Base-by-base conservation (phyloP, 2,888 invertebrate species). In the Polydesmus complanatus region DNA sequence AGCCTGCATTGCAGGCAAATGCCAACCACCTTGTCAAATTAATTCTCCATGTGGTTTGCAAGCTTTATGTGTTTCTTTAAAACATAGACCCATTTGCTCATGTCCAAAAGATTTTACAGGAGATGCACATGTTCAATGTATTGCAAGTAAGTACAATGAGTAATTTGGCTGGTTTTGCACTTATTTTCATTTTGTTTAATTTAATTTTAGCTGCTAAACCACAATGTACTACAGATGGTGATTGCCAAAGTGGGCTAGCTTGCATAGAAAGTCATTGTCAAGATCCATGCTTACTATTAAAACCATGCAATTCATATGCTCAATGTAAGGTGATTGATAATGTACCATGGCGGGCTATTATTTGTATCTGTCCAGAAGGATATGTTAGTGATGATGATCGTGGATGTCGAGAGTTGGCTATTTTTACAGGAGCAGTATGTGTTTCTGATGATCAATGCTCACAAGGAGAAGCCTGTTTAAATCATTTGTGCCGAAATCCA, bases 301-400 rank as follows among this genome's bases (percentile, higher is more conserved):
- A 63, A 55, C 66, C 66, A 11, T 66, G 65, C 50, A 62, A 64
- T 11, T 54, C 61, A 11, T 61, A 55, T 49, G 64, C 64, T 18
- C 59, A 62, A 27, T 92, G 92, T 70, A 82, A 84, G 73, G 89
- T 90, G 0, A 81, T 88, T 25, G 86, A 91, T 70, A 87, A 90
- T 2, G 74, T 85, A 26, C 90, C 92, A 0, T 86, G 92, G 3
- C 80, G 91, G 64, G 90, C 91, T 0, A 88, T 92, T 86, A 81
- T 89, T 48, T 93, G 92, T 71, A 82, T 88, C 51, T 63, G 64
- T 62, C 64, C 64, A 2, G 54, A 56, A 60, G 64, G 64, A n/a
- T 65, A 58, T 27, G 59, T 64, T 21, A 64, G 64, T 8, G 60
- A 64, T 57, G 60, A 60, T 18, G 53, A 64, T 25, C 26, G 62